These are phyloP conservation scores for Lycodopsis pacificus DNA, from an alignment of 2,797 vertebrate species.

Conservation along the genomic window DNA sequence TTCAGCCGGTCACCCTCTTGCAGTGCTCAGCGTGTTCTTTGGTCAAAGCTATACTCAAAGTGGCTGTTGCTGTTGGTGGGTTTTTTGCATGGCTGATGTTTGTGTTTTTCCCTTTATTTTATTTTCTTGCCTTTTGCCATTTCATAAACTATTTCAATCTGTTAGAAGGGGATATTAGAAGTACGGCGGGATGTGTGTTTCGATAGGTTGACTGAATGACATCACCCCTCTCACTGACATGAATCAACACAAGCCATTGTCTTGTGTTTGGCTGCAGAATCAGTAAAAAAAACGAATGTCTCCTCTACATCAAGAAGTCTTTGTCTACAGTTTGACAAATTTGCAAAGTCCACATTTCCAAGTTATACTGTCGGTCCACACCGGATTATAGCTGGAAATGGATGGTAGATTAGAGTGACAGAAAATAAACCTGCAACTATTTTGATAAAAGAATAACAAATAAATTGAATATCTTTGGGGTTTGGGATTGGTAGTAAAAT, in stretches of 20 bases:
- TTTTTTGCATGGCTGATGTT: not conserved
- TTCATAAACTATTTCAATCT: slow-evolving; percentile 5
- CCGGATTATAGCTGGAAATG: not conserved
- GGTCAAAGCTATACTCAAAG: slow-evolving; percentile 28
- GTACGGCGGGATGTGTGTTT: not conserved
- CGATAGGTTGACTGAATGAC: slow-evolving; percentile 20
- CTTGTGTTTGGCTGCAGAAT: slow-evolving; percentile 7
- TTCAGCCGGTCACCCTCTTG: slow-evolving; percentile 10
- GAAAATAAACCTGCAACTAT: not conserved
- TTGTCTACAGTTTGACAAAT: not conserved
- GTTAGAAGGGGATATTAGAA: slow-evolving; percentile 1
- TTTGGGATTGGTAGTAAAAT: not conserved
- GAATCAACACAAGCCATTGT: slow-evolving; percentile 43
- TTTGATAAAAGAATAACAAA: not conserved
- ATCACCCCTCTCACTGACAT: slow-evolving; percentile 26
- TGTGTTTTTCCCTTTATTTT: slow-evolving; percentile 6
- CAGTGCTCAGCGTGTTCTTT: not conserved
- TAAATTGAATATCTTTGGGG: not conserved
- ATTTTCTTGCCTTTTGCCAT: slow-evolving; percentile 10
- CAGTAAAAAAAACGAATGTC: slow-evolving; percentile 11
- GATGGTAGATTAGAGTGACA: not conserved
- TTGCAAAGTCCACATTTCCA: not conserved
- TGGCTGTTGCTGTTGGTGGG: not conserved
- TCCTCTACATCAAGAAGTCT: not conserved
- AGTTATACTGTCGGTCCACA: not conserved